Base-by-base conservation (phyloP, 1,140 invertebrate species). In the Drosophila tani region DNA sequence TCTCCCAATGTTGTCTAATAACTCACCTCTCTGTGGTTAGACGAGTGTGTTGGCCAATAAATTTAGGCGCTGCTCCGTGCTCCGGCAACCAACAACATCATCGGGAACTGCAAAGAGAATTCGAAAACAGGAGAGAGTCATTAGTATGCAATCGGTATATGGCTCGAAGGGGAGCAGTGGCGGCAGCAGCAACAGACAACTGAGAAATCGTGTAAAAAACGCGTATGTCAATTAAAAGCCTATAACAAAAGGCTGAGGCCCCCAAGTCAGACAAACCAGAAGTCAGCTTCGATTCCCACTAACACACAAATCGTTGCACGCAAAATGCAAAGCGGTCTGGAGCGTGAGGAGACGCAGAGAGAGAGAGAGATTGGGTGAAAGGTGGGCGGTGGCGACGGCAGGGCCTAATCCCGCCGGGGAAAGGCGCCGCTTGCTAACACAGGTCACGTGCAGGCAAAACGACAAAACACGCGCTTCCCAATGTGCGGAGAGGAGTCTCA, bases 141-240 rank as follows among this genome's bases (percentile, higher is more conserved):
- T 88, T 90, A 84, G 85, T 90, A 88, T 88, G 84, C 84, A 84
- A 69, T 21, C 60, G 62, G 49, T 29, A 40, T 62, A 43, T 62
- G 58, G 46, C 49, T 73, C 32, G 53, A 43, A 14, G 21, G 46
- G 67, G 67, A 60, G 69, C 40, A 38, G 40, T 21, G 17, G 45
- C 21, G 21, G 45, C 38, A 63, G 46, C 38, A 27, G 51, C 46
- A 43, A 7, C 55, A 50, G 19, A 32, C 43, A 58, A 69, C 84
- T 71, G 74, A 67, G 79, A 76, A 88, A 80, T 84, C 86, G 86
- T 91, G 82, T 79, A 76, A 80, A 75, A 69, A 81, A 90, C 79
- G 82, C 86, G 53, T 90, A 85, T 90, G 86, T 90, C 85, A 90
- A 90, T 90, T 90, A 90, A 90, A 90, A 90, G 82, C 82, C 85